phyloP scores from a whole-genome alignment of 2,797 vertebrate genomes.

The Thripadectes ignobilis region DNA sequence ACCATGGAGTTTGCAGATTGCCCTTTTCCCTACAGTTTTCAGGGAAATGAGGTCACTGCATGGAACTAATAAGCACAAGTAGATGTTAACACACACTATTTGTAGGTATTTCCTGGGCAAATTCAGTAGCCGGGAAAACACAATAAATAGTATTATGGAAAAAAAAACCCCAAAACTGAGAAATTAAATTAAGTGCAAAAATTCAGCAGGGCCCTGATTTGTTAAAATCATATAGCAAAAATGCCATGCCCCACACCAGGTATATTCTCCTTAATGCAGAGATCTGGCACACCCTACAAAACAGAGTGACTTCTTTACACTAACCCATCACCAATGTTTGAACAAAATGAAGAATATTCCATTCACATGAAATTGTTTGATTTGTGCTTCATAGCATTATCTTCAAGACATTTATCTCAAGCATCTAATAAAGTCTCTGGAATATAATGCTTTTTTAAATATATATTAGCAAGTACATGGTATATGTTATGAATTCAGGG shows the following conservation, averaged over 20 bases:
- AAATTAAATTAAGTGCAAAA: not conserved
- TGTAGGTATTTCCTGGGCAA: not conserved
- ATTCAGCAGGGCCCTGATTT: not conserved
- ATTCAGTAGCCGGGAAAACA: not conserved
- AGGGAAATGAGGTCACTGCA: not conserved
- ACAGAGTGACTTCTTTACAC: not conserved
- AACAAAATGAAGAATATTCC: not conserved
- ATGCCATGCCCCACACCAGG: too few species aligned
- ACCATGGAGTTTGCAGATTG: rapidly evolving
- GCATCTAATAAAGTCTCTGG: not conserved
- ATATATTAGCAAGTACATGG: not conserved
- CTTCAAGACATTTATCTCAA: not conserved
- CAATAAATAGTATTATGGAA: too few species aligned
- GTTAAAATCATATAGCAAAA: not conserved
- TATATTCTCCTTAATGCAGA: not conserved
- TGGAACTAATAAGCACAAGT: not conserved
- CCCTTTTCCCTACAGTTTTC: not conserved
- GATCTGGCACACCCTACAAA: not conserved
- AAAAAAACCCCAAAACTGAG: too few species aligned
- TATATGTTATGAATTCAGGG: rapidly evolving
- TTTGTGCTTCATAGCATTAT: not conserved
- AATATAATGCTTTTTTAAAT: not conserved
- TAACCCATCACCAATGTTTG: not conserved
- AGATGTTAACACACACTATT: not conserved
- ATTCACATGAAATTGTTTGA: not conserved